Base-by-base conservation (phyloP, 1,140 invertebrate species). In the Bilobella aurantiaca region DNA sequence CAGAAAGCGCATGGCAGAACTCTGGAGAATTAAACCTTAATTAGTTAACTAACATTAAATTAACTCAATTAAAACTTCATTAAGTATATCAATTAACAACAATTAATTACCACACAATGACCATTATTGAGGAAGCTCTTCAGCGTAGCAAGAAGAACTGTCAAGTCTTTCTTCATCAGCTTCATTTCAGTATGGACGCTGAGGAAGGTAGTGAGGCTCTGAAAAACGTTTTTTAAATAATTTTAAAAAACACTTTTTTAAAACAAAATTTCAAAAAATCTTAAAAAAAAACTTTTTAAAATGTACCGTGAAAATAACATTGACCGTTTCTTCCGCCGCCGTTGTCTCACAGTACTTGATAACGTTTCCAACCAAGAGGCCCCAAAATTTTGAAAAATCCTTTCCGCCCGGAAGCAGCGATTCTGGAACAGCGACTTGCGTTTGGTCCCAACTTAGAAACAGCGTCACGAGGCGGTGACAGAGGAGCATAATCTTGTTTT, bases 31-130 rank as follows among this genome's bases (percentile, higher is more conserved):
- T 53, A 8, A 53, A 23, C 14, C 5, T 53, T 5, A 53, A 5
- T 53, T 5, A 16, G 23, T 5, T 14, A 53, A 53, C 14, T 23
- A 53, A 53, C 5, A 23, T 53, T 5, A 53, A 53, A 53, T 53
- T 23, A 25, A 64, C 3, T 25, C 5, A 63, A n/a, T 63, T 27
- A 58, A 31, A 42, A 3, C 27, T 29, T 27, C 30, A 58, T 14
- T 58, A 12, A 42, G 21, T 18, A 2, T 42, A 14, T 62, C 1
- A 16, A 21, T 42, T 29, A 58, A 32, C 32, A 23, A 14, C 34
- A n/a, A 34, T n/a, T n/a, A 60, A 57, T 57, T 58, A 68, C 67
- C 27, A 63, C 63, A 59, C 63, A 65, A 3, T 64, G 56, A 12
- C 58, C 67, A 58, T 65, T 61, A 5, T 46, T 59, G 16, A 69